Percentiles rank a stretch among this genome's conserved stretches.
phyloP scores from a whole-genome alignment of 2,797 vertebrate genomes.

The Centropyge bicolor region DNA sequence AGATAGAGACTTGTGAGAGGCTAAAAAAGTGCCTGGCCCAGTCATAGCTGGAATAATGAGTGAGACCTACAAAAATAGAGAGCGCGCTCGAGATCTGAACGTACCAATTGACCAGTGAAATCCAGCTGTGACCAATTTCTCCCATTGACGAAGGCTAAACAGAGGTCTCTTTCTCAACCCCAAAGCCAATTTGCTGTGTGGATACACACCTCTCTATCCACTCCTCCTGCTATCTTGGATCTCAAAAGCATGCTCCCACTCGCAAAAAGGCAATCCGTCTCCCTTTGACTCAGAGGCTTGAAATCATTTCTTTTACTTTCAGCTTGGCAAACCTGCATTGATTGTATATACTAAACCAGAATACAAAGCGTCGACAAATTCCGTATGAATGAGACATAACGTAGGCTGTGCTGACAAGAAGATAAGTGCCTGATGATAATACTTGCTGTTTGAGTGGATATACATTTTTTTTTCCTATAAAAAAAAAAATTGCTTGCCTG shows the following conservation, averaged over 20 bases:
- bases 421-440: conserved; percentile 29
- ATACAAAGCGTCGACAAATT: conserved; percentile 54
- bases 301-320: conserved; percentile 71
- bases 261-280: conserved; percentile 64
- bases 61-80: conserved; percentile 48
- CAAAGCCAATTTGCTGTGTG: conserved; percentile 73
- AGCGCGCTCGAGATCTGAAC: conserved; percentile 55
- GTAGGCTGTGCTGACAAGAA: conserved; percentile 20
- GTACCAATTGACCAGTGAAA: conserved; percentile 61
- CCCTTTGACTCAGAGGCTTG: conserved; percentile 54
- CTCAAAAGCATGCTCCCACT: conserved; percentile 59
- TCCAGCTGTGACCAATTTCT: conserved; percentile 75
- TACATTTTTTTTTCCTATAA: not conserved
- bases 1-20: conserved; percentile 22
- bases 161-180: conserved; percentile 67
- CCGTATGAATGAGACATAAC: conserved; percentile 51
- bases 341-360: conserved; percentile 67
- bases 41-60: conserved; percentile 53
- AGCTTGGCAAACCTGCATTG: conserved; percentile 65
- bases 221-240: conserved; percentile 63
- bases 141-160: conserved; percentile 69
- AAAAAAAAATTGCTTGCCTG: conserved; percentile 30
- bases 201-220: conserved; percentile 70
- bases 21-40: conserved; percentile 8
- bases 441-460: conserved; percentile 9